A percentile compares a stretch with the other conserved stretches of the same genome.
phyloP scores from a whole-genome alignment of 2,797 vertebrate species.

The Psittacula derbiana region DNA sequence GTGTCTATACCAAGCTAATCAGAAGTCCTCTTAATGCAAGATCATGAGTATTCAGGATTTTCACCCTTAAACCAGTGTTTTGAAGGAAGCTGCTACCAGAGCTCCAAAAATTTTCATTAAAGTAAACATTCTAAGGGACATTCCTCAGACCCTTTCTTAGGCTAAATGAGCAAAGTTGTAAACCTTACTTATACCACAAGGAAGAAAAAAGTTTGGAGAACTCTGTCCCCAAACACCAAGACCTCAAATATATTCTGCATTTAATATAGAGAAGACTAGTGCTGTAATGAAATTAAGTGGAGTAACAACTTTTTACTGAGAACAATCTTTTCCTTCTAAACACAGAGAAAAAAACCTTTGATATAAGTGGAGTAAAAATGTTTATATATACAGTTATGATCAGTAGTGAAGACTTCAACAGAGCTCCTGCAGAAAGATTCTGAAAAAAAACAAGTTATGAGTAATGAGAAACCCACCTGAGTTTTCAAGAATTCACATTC shows the following conservation, averaged over 20 bases:
- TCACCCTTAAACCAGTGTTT: background rate
- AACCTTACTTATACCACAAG: background rate
- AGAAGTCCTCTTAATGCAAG: background rate
- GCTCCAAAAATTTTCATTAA: background rate
- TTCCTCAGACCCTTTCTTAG: background rate
- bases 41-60: background rate
- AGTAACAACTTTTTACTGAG: background rate
- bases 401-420: background rate
- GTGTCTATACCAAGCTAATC: background rate
- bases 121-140: background rate
- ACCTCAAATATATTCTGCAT: background rate
- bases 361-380: background rate
- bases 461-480: background rate
- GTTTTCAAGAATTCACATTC: background rate
- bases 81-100: background rate
- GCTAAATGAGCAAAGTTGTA: background rate
- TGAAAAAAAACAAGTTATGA: background rate
- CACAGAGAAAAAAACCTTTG: background rate
- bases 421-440: background rate
- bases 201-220: background rate
- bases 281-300: background rate
- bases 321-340: background rate
- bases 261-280: background rate
- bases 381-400: background rate
- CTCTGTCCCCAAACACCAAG: background rate